Evolutionary conservation across 2,113 vertebrate species (phyloP).

Genomic region (Macaca fascicularis): DNA sequence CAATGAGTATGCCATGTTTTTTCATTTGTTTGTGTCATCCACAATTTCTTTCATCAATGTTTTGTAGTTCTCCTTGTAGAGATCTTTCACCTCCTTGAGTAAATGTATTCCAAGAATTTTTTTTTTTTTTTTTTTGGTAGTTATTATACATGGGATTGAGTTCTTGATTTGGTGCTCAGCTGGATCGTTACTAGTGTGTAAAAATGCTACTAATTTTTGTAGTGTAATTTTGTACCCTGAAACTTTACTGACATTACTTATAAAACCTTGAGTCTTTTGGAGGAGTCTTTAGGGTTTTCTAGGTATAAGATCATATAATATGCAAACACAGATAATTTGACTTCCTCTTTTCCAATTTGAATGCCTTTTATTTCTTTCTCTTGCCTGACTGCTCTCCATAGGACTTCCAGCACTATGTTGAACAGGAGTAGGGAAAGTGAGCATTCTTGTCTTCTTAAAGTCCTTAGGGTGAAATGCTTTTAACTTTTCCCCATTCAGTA

Average conservation of each 20-base stretch:
- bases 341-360: background rate
- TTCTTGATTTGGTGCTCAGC: background rate
- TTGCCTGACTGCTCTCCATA: background rate
- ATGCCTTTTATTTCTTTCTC: background rate
- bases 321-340: background rate
- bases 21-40: background rate
- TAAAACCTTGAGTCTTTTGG: background rate
- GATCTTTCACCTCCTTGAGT: background rate
- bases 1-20: background rate
- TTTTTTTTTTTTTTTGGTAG: background rate
- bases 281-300: background rate
- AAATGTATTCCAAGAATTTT: background rate
- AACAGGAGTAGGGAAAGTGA: background rate
- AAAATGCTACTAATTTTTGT: background rate
- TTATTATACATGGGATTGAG: background rate
- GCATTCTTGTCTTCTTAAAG: background rate
- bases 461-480: background rate
- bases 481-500: background rate
- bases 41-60: background rate
- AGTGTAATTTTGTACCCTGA: background rate
- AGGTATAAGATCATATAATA: background rate
- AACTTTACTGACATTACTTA: background rate
- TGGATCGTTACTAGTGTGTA: background rate
- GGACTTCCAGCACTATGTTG: background rate
- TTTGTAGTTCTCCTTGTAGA: background rate